These are phyloP conservation scores for Caenorhabditis sp. DNA, from an alignment of 2,888 invertebrate species.

Conservation along the genomic window DNA sequence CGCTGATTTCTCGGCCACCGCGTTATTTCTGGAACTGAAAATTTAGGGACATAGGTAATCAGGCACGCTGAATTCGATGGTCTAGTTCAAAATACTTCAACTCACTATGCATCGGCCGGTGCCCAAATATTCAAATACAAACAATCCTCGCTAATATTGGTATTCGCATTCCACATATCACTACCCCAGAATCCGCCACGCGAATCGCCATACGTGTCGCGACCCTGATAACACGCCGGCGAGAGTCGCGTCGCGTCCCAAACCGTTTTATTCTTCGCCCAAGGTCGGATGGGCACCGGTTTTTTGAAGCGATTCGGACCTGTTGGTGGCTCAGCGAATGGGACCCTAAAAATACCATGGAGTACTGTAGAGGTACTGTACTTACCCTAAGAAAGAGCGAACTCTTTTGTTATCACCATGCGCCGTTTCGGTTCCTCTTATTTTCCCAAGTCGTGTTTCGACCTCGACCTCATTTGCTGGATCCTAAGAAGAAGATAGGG, in stretches of 20 bases:
- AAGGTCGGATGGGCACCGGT: slow-evolving; percentile 55
- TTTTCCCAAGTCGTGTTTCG: slow-evolving; percentile 55
- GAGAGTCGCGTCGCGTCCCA: slow-evolving; percentile 49
- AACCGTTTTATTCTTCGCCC: slow-evolving; percentile 56
- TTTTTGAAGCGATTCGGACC: slow-evolving; percentile 59
- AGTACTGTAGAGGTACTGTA: no score
- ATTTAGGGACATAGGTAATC: no score
- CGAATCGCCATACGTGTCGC: slow-evolving; percentile 53
- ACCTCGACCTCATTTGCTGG: slow-evolving; percentile 46
- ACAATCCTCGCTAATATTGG: slow-evolving; percentile 89
- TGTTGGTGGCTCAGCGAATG: slow-evolving; percentile 66
- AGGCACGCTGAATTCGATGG: no score
- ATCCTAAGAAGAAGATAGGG: slow-evolving; percentile 8
- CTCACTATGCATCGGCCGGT: slow-evolving; percentile 74
- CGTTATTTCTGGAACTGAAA: background rate
- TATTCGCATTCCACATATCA: slow-evolving; percentile 95
- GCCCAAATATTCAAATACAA: slow-evolving; percentile 90
- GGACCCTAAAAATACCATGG: slow-evolving; percentile 42
- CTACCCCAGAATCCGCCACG: slow-evolving; percentile 76
- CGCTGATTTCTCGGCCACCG: background rate
- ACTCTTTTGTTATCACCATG: slow-evolving; percentile 32
- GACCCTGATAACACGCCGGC: slow-evolving; percentile 63
- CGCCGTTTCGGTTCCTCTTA: slow-evolving; percentile 57
- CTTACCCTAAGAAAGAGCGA: slow-evolving; percentile 35
- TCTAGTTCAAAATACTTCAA: background rate